A percentile compares a stretch with the other conserved stretches of the same genome.
Conservation (phyloP, 1,140 invertebrate genomes). For the Mycetomoellerius zeteki region DNA sequence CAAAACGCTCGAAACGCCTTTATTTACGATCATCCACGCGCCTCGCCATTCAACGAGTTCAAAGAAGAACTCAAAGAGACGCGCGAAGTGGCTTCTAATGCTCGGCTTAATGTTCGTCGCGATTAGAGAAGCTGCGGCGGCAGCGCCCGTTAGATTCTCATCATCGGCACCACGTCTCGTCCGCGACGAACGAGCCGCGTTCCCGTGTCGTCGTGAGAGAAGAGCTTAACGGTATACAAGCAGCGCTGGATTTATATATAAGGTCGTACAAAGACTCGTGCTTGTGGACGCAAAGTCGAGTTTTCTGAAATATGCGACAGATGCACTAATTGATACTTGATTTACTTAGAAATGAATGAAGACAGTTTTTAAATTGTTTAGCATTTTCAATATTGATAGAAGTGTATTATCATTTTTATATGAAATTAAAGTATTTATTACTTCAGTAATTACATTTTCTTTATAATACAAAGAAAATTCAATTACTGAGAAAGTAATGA, state of each 20-base stretch:
- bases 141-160: constrained; percentile 68
- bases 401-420: neutral
- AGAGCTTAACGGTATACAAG: constrained; percentile 61
- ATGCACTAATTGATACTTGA: neutral
- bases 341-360: neutral
- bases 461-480: too few relatives aligned
- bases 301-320: constrained; percentile 16
- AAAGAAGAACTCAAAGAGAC: constrained; percentile 62
- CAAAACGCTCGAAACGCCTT: constrained; percentile 63
- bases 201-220: constrained; percentile 53
- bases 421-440: too few relatives aligned
- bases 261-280: neutral
- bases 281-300: neutral
- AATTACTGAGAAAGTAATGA: too few relatives aligned
- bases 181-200: constrained; percentile 42
- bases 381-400: neutral
- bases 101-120: constrained; percentile 63
- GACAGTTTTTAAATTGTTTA: neutral
- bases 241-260: constrained; percentile 59
- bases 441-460: too few relatives aligned
- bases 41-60: constrained; percentile 50
- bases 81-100: constrained; percentile 63
- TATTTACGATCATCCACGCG: constrained; percentile 65
- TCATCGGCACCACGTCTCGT: constrained; percentile 58
- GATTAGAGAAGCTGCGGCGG: constrained; percentile 62